A percentile compares a stretch with the other conserved stretches of the same genome.
Evolutionary conservation across 2,113 vertebrate genomes (phyloP).

Genomic region (Centrocercus urophasianus): DNA sequence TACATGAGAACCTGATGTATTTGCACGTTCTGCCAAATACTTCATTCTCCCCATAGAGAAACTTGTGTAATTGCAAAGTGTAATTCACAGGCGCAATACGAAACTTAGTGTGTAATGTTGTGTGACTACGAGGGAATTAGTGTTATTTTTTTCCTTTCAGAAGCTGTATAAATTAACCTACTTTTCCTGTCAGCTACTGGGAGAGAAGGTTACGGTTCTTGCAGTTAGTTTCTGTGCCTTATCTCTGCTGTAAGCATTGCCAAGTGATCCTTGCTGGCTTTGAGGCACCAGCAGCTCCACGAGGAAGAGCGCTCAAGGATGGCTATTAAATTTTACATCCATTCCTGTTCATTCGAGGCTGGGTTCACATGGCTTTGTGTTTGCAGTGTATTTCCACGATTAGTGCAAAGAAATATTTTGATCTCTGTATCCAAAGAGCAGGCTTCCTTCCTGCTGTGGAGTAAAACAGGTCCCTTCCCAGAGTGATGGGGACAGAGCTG

Average conservation of each 20-base stretch:
- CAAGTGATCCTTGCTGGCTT: neutral
- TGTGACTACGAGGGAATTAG: slow-evolving; percentile 14
- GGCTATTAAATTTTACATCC: neutral
- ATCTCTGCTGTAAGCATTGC: neutral
- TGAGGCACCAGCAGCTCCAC: accelerated
- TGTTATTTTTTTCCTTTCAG: neutral
- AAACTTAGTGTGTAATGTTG: slow-evolving; percentile 20
- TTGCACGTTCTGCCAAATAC: neutral
- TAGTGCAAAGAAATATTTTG: neutral
- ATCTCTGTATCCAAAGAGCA: neutral
- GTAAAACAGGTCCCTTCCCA: neutral
- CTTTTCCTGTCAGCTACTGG: neutral
- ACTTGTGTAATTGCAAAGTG: neutral
- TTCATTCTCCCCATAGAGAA: neutral
- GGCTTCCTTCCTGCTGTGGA: neutral
- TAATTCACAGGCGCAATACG: neutral
- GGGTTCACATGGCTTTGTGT: neutral
- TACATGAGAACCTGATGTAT: neutral
- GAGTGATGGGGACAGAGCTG: neutral
- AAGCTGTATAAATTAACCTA: slow-evolving; percentile 35
- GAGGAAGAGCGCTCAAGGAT: neutral
- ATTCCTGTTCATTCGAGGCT: neutral
- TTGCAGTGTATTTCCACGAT: neutral
- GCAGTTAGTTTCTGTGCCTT: neutral
- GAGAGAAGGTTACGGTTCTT: neutral